Base-by-base conservation (phyloP, 2,888 invertebrate species). In the Blera fallax region DNA sequence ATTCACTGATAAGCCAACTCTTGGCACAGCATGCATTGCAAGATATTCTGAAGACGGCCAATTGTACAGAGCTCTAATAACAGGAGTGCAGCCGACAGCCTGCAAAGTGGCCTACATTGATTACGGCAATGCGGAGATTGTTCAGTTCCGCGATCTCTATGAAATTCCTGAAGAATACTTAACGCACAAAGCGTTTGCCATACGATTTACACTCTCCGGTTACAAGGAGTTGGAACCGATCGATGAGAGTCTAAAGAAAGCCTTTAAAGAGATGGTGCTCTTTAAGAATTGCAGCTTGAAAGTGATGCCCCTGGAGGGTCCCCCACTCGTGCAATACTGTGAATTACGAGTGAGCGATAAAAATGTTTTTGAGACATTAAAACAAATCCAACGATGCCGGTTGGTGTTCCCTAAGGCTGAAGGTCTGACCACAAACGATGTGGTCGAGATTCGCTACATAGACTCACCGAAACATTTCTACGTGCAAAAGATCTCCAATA, bases 31-130 rank as follows among this genome's bases (percentile, higher is more conserved):
- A 0, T 97, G 96, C 89, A 93, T 97, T 8, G 96, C 96, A 0
- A 94, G 95, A 82, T 95, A 95, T 91, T 93, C 94, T 0, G 94
- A 94, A 83, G 96, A 96, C 89, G 93, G 94, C 4, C 94, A 94
- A 18, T 94, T 96, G 64, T 96, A 96, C 89, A 93, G 97, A 87
- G 96, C 96, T 34, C 95, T 97, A 40, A 95, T 97, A 2, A 95
- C 95, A 91, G 95, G 94, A 88, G 94, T 96, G 50, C 94, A 95
- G 40, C 95, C 95, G 79, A 94, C 94, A 18, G 94, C 95, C 64
- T 96, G 95, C 90, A 96, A 96, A 91, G 93, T 97, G 4, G 96
- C 95, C 89, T 97, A 96, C 90, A 96, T 96, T 32, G 97, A 97
- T 91, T 96, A 95, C 90, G 97, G 97, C 29, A 95, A 96, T 89